Conservation (phyloP, 2,113 vertebrate genomes). For the Hemichromis elongatus region DNA sequence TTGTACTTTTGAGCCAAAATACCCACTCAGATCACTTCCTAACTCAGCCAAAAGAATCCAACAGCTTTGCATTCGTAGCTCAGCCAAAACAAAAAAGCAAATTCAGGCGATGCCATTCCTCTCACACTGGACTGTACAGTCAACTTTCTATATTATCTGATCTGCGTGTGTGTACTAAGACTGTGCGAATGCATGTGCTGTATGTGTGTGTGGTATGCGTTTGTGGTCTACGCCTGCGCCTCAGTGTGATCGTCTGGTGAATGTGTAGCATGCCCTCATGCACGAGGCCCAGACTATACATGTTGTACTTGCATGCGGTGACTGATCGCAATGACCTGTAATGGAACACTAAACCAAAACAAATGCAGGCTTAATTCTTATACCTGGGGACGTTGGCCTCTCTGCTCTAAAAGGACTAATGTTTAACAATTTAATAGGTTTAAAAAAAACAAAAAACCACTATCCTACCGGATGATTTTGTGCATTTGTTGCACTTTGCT, state of each 20-base stretch:
- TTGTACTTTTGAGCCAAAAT: not conserved
- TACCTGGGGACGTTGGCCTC: not conserved
- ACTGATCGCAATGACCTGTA: slow-evolving; percentile 42
- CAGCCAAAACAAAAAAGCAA: slow-evolving; percentile 30
- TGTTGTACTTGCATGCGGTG: slow-evolving; percentile 69
- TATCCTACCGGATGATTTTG: not conserved
- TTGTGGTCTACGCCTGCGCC: slow-evolving; percentile 36
- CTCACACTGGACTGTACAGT: slow-evolving; percentile 43
- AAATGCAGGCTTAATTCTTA: slow-evolving; percentile 11
- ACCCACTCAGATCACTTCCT: not conserved
- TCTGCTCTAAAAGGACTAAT: not conserved
- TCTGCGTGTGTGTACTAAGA: slow-evolving; percentile 5
- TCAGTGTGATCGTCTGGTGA: slow-evolving; percentile 58
- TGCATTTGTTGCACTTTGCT: not conserved
- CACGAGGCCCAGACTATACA: slow-evolving; percentile 47
- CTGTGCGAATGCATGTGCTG: slow-evolving; percentile 3
- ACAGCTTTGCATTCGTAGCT: slow-evolving; percentile 31
- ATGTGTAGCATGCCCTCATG: slow-evolving; percentile 67
- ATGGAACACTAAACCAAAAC: slow-evolving; percentile 20
- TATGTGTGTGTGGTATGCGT: slow-evolving; percentile 13
- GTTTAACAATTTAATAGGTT: not conserved
- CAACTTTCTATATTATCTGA: not conserved
- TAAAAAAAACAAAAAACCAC: not conserved
- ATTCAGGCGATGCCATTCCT: slow-evolving; percentile 1
- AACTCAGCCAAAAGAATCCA: slow-evolving; percentile 11